phyloP scores from a whole-genome alignment of 2,797 vertebrate genomes.

The Pogonophryne albipinna region DNA sequence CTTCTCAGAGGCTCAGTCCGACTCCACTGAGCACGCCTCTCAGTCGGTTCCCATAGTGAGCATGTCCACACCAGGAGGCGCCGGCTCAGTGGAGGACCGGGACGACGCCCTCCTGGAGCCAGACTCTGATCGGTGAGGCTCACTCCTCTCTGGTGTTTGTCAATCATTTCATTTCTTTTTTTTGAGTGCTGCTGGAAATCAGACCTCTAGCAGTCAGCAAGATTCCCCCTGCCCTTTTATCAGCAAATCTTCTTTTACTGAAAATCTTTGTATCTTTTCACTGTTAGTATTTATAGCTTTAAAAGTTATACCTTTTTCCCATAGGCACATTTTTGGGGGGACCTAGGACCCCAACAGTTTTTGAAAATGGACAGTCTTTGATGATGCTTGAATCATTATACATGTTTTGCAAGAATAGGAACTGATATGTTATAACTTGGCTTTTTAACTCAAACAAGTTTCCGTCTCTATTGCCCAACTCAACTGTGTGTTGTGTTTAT shows the following conservation, averaged over 20 bases:
- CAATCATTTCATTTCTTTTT: background rate
- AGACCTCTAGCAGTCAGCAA: background rate
- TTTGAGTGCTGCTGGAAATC: background rate
- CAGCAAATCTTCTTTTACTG: background rate
- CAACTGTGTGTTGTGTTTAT: background rate
- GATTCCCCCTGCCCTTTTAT: background rate
- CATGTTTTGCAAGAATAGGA: no score
- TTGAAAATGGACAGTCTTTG: no score
- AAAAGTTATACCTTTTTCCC: background rate
- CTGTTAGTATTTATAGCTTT: background rate
- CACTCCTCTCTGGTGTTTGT: background rate
- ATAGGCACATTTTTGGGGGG: no score
- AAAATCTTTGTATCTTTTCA: background rate
- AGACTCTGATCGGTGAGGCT: conserved; percentile 91
- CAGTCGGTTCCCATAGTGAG: conserved; percentile 98
- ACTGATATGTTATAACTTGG: no score
- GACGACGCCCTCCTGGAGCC: conserved; percentile 93
- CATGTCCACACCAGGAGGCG: conserved; percentile 90
- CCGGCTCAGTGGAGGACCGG: conserved; percentile 87
- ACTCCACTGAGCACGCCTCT: conserved; percentile 90
- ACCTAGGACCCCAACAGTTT: no score
- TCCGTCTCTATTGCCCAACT: no score
- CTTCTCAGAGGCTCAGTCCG: conserved; percentile 90
- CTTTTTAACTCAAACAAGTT: no score
- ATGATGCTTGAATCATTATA: no score